Conservation (phyloP, 1,140 invertebrate genomes). For the Zaprionus nigranus region DNA sequence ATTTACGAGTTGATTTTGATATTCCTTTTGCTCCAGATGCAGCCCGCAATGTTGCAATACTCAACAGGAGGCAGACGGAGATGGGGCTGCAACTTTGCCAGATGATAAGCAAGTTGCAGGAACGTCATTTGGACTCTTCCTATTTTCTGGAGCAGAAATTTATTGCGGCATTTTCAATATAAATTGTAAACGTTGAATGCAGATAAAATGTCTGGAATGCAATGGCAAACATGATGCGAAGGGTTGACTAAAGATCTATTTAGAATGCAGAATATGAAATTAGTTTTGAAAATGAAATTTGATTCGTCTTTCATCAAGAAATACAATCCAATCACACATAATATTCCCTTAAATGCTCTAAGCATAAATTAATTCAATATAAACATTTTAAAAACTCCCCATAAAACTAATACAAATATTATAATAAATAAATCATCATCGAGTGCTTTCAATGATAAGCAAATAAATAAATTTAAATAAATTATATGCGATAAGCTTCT, state of each 20-base stretch:
- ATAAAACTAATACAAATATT: not conserved
- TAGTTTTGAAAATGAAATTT: not conserved
- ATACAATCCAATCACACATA: not conserved
- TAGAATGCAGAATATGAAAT: slow-evolving; percentile 7
- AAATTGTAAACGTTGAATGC: slow-evolving; percentile 56
- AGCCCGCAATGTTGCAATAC: slow-evolving; percentile 26
- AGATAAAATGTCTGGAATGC: slow-evolving; percentile 33
- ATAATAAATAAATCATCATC: slow-evolving; percentile 12
- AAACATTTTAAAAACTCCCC: not conserved
- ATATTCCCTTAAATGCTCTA: not conserved
- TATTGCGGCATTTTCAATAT: slow-evolving; percentile 66
- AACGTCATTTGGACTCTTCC: slow-evolving; percentile 48
- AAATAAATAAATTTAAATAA: slow-evolving; percentile 28
- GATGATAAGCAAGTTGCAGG: slow-evolving; percentile 18
- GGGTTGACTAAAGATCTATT: slow-evolving; percentile 29
- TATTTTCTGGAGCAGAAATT: slow-evolving; percentile 75
- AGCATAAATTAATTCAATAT: not conserved
- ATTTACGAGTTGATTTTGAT: slow-evolving; percentile 63
- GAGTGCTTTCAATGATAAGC: slow-evolving; percentile 9
- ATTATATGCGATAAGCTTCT: slow-evolving; percentile 1
- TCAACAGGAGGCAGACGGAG: not conserved
- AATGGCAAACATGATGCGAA: not conserved
- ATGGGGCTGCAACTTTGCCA: slow-evolving; percentile 13
- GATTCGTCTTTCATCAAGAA: not conserved
- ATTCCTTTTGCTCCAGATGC: slow-evolving; percentile 48